phyloP scores from a whole-genome alignment of 2,113 vertebrate genomes.

The Odobenus rosmarus region DNA sequence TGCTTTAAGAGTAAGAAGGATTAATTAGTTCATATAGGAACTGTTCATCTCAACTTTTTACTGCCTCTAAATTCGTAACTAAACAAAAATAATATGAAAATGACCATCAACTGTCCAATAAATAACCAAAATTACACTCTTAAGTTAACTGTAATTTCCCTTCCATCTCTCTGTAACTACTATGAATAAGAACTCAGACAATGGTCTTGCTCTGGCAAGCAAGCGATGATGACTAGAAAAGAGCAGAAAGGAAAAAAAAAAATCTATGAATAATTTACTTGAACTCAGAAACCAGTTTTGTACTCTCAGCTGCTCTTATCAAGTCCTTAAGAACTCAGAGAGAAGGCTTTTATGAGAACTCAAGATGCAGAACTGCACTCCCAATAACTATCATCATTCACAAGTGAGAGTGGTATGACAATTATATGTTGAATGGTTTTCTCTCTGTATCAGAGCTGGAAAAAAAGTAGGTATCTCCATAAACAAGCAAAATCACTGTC shows the following conservation, averaged over 20 bases:
- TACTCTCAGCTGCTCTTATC: not conserved
- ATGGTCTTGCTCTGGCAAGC: not conserved
- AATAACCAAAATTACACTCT: not conserved
- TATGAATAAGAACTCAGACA: not conserved
- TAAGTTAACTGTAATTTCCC: not conserved
- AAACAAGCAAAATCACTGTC: constrained; percentile 22
- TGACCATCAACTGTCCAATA: not conserved
- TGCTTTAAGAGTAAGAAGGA: constrained; percentile 24
- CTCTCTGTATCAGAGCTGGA: not conserved
- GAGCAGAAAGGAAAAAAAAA: not conserved
- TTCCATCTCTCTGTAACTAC: not conserved
- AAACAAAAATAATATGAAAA: not conserved
- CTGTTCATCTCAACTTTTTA: constrained; percentile 39
- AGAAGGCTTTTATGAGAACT: not conserved
- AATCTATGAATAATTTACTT: not conserved
- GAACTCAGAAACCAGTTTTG: not conserved
- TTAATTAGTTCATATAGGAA: not conserved
- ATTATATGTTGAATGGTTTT: not conserved
- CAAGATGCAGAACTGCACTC: not conserved
- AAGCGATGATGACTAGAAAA: constrained; percentile 20
- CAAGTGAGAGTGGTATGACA: not conserved
- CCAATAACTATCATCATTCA: not conserved
- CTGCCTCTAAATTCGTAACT: constrained; percentile 2
- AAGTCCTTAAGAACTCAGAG: constrained; percentile 25
- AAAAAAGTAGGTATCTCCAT: not conserved